Conservation (phyloP, 2,113 vertebrate genomes). For the Himantopus leucocephalus region DNA sequence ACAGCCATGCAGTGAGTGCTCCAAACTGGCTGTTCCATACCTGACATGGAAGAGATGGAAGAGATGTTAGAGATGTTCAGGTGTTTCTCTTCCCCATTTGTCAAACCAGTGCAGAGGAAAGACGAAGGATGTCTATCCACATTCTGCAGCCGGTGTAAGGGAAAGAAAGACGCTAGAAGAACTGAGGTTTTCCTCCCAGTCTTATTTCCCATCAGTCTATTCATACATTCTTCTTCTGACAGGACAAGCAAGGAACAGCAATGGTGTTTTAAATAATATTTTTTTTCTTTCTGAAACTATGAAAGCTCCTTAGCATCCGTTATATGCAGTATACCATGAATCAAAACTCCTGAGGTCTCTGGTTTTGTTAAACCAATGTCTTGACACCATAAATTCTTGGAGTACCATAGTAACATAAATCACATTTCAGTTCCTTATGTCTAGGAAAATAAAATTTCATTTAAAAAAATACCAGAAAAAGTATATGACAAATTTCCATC, state of each 20-base stretch:
- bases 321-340: background rate
- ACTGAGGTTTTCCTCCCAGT: background rate
- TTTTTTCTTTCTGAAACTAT: background rate
- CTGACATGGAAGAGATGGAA: background rate
- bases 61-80: background rate
- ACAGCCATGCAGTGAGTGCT: fast-evolving
- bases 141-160: background rate
- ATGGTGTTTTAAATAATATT: background rate
- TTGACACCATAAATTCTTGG: background rate
- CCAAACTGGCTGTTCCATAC: background rate
- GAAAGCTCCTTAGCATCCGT: background rate
- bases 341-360: background rate
- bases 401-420: background rate
- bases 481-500: background rate
- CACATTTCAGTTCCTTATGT: background rate
- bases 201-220: background rate
- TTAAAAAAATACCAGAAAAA: background rate
- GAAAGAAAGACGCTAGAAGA: background rate
- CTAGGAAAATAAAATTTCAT: background rate
- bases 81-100: background rate
- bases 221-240: background rate
- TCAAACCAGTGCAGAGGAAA: background rate
- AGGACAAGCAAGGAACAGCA: background rate
- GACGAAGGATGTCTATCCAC: background rate
- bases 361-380: background rate